Evolutionary conservation across 2,797 vertebrate genomes (phyloP), one percentile per base, ranked within the genome.

Genomic region (Epinephelus coioides): DNA sequence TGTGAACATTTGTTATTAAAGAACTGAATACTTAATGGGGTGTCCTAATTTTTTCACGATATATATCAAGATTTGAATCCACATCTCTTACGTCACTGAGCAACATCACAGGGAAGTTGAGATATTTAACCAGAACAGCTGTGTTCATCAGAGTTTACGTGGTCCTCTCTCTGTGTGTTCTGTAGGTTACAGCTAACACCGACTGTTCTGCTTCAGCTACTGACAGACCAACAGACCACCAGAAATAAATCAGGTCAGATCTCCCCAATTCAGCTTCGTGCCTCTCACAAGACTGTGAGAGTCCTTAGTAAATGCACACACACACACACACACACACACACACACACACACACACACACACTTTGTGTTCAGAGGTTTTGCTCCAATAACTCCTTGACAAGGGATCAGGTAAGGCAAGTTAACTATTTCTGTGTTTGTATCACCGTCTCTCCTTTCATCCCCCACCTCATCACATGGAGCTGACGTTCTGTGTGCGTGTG

Each of bases 401-500:
- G 38, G 38, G 55, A 59, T 73, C 69, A 46, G 30, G 30, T 63
- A 1, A 75, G 67, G 55, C 63, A 7, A 71, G 62, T 63, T 19
- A 59, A 64, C 68, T 47, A 40, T 61, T 84, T 81, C 38, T 38
- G 67, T 49, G 56, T 68, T 63, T 73, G 27, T 64, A 47, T 60
- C 57, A 66, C 25, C 44, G 23, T 61, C 79, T 84, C 82, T 73
- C 27, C n/a, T 86, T 83, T 84, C 57, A 65, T 53, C 71, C 43
- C 21, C 53, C 51, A 21, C 11, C 60, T 79, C 9, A 34, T 79
- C 80, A 79, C 62, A 14, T 64, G 73, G 30, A 46, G 15, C 47
- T 25, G 46, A 40, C 0, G 44, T 19, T 60, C 47, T 69, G 66
- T 59, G 74, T 66, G 49, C 44, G 66, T 67, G 38, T 61, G 46